phyloP scores from a whole-genome alignment of 1,140 invertebrate genomes.

The roundworm (Caenorhabditis elegans) region DNA sequence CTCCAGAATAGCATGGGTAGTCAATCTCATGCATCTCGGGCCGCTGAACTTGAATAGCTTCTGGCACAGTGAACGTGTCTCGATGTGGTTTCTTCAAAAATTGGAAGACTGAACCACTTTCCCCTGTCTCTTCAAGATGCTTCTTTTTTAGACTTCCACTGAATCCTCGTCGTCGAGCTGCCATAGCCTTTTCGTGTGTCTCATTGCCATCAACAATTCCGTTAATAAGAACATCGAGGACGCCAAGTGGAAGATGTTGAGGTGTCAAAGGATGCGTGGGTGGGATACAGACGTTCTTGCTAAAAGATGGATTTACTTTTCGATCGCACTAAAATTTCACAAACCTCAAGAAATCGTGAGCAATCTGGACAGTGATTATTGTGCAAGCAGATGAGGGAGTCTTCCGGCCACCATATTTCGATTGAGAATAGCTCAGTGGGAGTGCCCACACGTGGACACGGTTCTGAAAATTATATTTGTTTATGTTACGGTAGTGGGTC shows the following conservation, averaged over 20 bases:
- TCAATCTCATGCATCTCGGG: slow-evolving; percentile 2
- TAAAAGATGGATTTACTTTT: not conserved
- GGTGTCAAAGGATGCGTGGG: not conserved
- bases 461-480: not conserved
- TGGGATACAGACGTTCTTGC: not conserved
- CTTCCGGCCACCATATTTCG: not conserved
- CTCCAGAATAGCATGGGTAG: not conserved
- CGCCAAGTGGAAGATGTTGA: not conserved
- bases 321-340: not conserved
- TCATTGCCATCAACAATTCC: slow-evolving; percentile 13
- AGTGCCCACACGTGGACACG: not conserved
- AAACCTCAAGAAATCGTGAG: not conserved
- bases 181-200: not conserved
- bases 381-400: slow-evolving; percentile 5
- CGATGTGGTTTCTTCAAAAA: not conserved
- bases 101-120: not conserved
- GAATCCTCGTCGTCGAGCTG: not conserved
- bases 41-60: not conserved
- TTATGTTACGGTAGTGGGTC: too few relatives aligned
- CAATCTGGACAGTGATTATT: not conserved
- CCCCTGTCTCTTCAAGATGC: not conserved
- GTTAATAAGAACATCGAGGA: not conserved
- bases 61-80: not conserved
- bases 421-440: not conserved
- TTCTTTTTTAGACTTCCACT: not conserved